These are phyloP conservation scores for Spheniscus humboldti DNA, from an alignment of 2,797 vertebrate genomes.

Conservation along the genomic window DNA sequence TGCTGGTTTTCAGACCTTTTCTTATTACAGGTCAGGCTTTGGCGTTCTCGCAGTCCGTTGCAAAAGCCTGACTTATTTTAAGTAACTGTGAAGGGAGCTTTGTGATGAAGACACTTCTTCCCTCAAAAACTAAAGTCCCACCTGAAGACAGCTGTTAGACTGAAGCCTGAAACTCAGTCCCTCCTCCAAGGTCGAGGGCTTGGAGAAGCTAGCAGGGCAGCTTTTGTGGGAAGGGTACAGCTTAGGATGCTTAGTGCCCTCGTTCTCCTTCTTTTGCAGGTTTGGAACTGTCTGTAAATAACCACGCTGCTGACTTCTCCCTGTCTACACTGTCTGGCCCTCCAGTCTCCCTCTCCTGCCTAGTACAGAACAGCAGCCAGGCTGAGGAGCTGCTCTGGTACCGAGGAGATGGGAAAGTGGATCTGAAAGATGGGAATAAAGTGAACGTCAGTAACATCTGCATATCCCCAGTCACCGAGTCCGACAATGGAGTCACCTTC, in stretches of 20 bases:
- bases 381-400: slow-evolving; percentile 84
- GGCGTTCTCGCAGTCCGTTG: not conserved
- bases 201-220: not conserved
- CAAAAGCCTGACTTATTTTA: not conserved
- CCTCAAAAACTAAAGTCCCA: not conserved
- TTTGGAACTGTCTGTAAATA: slow-evolving; percentile 69
- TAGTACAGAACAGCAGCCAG: slow-evolving; percentile 45
- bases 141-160: not conserved
- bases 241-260: not conserved
- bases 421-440: slow-evolving; percentile 77
- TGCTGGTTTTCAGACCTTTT: not conserved
- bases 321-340: not conserved
- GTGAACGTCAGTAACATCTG: slow-evolving; percentile 82
- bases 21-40: not conserved
- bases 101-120: not conserved
- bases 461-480: slow-evolving; percentile 70
- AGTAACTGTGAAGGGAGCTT: not conserved
- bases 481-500: slow-evolving; percentile 81
- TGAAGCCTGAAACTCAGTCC: not conserved
- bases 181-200: not conserved
- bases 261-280: slow-evolving; percentile 22
- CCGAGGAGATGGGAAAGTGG: slow-evolving; percentile 70
- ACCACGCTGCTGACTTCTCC: not conserved
- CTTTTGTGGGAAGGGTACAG: not conserved
- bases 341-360: slow-evolving; percentile 58